Evolutionary conservation across 2,797 vertebrate species (phyloP), one percentile per base, ranked within the genome.

Genomic region (Muraenolepis orangiensis): DNA sequence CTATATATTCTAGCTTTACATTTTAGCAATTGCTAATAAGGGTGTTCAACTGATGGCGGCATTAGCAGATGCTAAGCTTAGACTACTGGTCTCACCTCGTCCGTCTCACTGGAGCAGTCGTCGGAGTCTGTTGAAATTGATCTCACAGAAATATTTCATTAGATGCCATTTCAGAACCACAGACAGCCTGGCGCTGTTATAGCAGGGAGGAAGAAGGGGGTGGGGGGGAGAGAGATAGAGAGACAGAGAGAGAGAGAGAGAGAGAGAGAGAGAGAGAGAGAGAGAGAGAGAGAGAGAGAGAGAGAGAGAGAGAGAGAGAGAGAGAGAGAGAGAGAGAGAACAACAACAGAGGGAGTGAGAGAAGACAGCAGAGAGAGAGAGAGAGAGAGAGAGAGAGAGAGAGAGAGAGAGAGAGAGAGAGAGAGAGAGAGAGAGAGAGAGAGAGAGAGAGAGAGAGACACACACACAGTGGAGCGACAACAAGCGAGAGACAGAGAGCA

Each of bases 141-240:
- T 74, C 74, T 46, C 72, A 38, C 80, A 74, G 72, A 67, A 57
- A 80, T 64, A 42, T 57, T 76, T 84, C 72, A 73, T 83, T 78
- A 82, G 57, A 76, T 10, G 69, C 67, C 69, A 72, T 70, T 74
- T 67, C 71, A 87, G 79, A 72, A 77, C 30, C 66, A 28, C 69
- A 73, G 77, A 80, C 69, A 31, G 31, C 66, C 70, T 67, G 71
- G 73, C 12, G 70, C 73, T 67, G 75, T 18, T 46, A 67, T 26
- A 3, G 46, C 31, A 20, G n/a, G 31, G 46, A 38, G 38, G 18
- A 23, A 2, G 3, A 7, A 61, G 67, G 26, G 51, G 6, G 51
- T n/a, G n/a, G 20, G n/a, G 11, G 51, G 1, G 20, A 57, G 18
- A n/a, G 46, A 7, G 46, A n/a, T 18, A 7, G 46, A n/a, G 46